phyloP scores from a whole-genome alignment of 1,140 invertebrate genomes.

The Macrobrachium rosenbergii region DNA sequence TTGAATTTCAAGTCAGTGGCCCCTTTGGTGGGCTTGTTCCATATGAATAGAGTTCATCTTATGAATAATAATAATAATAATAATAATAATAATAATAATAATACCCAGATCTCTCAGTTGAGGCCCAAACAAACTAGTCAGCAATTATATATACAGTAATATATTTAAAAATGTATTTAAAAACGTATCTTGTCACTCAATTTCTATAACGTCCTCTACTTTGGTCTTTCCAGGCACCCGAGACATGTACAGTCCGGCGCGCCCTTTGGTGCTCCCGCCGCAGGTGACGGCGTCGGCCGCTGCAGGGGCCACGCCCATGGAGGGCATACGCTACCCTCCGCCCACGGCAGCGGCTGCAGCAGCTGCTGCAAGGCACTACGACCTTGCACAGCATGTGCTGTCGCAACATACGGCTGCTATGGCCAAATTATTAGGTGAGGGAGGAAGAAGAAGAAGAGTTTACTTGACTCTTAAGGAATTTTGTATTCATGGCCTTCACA shows the following conservation, averaged over 20 bases:
- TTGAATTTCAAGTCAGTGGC: too few species aligned
- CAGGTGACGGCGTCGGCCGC: slow-evolving; percentile 28
- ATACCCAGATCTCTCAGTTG: neutral
- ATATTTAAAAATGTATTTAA: neutral
- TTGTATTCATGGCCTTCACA: neutral
- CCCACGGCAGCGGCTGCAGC: slow-evolving; percentile 48
- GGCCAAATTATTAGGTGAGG: slow-evolving; percentile 85
- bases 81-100: too few species aligned
- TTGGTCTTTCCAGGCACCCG: slow-evolving; percentile 44
- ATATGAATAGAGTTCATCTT: too few species aligned
- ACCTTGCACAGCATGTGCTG: slow-evolving; percentile 88
- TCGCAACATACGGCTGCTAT: slow-evolving; percentile 90
- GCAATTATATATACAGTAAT: neutral
- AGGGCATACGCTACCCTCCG: slow-evolving; percentile 55
- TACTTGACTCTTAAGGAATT: neutral
- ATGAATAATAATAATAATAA: too few species aligned
- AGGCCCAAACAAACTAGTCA: neutral
- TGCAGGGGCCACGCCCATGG: slow-evolving; percentile 37
- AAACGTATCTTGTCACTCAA: neutral
- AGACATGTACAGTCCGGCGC: slow-evolving; percentile 56
- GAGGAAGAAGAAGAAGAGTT: neutral
- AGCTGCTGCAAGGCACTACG: slow-evolving; percentile 78
- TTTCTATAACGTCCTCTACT: neutral
- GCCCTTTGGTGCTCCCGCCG: slow-evolving; percentile 47
- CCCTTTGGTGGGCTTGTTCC: too few species aligned